phyloP scores from a whole-genome alignment of 2,888 invertebrate species.

The Lacanobia wlatinum region DNA sequence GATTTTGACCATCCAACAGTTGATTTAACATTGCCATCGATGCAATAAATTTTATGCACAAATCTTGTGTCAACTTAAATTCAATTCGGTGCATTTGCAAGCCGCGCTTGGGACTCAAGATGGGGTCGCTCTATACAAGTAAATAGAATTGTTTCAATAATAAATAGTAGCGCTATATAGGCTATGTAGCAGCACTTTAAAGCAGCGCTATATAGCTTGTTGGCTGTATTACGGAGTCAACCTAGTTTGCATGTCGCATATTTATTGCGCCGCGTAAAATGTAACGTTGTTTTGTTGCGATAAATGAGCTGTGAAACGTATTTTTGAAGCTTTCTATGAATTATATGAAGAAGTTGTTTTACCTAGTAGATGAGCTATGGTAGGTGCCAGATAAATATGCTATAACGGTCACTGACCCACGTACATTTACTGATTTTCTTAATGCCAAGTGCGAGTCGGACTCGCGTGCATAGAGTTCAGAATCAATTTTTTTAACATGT shows the following conservation, averaged over 20 bases:
- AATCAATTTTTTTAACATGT: no score
- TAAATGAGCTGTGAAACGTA: background rate
- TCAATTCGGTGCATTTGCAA: slow-evolving; percentile 80
- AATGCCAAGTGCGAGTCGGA: no score
- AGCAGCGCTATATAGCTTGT: slow-evolving; percentile 13
- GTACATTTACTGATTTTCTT: no score
- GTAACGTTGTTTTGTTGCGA: slow-evolving; percentile 38
- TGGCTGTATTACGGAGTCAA: slow-evolving; percentile 59
- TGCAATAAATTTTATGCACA: slow-evolving; percentile 82
- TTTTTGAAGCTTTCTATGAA: background rate
- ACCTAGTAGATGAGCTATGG: no score
- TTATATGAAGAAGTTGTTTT: background rate
- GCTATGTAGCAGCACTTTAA: background rate
- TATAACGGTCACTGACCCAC: no score
- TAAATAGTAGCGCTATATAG: slow-evolving; percentile 52
- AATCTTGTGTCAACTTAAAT: slow-evolving; percentile 80
- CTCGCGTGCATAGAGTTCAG: no score
- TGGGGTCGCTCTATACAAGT: slow-evolving; percentile 70
- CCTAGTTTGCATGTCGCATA: slow-evolving; percentile 59
- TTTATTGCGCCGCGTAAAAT: slow-evolving; percentile 45
- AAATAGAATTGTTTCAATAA: slow-evolving; percentile 81
- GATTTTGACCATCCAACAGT: slow-evolving; percentile 58
- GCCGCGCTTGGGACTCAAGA: slow-evolving; percentile 62
- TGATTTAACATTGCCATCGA: slow-evolving; percentile 65
- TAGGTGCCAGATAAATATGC: no score